Percentiles rank a stretch among this genome's conserved stretches.
Evolutionary conservation across 2,888 invertebrate genomes (phyloP).

Genomic region (Chironomus riparius): DNA sequence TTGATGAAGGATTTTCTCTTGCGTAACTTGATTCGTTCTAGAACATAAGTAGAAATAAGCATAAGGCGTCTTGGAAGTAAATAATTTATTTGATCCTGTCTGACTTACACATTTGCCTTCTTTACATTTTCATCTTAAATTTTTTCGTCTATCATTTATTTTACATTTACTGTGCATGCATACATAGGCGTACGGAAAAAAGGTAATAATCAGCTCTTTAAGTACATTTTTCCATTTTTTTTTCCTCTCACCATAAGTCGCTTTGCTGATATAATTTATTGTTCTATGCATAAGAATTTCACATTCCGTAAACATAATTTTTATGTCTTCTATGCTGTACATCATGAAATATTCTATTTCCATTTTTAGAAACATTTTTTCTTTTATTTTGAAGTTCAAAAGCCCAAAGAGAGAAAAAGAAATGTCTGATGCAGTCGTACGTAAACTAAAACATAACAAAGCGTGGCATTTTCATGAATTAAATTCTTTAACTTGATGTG

Average conservation of each 20-base stretch:
- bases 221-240: background rate
- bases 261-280: background rate
- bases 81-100: constrained; percentile 19
- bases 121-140: background rate
- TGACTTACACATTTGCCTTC: background rate
- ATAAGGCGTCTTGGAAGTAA: background rate
- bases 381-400: background rate
- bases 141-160: background rate
- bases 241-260: background rate
- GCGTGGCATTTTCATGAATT: background rate
- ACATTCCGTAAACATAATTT: constrained; percentile 2
- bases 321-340: background rate
- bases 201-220: background rate
- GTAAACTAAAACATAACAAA: background rate
- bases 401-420: background rate
- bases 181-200: background rate
- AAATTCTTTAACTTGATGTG: background rate
- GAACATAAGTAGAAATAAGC: background rate
- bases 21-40: background rate
- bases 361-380: constrained; percentile 2
- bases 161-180: background rate
- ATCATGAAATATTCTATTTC: background rate
- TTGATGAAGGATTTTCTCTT: constrained; percentile 10
- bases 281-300: constrained; percentile 6
- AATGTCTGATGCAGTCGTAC: background rate